Conservation (phyloP, 1,140 invertebrate species). For the Ceratina australensis region DNA sequence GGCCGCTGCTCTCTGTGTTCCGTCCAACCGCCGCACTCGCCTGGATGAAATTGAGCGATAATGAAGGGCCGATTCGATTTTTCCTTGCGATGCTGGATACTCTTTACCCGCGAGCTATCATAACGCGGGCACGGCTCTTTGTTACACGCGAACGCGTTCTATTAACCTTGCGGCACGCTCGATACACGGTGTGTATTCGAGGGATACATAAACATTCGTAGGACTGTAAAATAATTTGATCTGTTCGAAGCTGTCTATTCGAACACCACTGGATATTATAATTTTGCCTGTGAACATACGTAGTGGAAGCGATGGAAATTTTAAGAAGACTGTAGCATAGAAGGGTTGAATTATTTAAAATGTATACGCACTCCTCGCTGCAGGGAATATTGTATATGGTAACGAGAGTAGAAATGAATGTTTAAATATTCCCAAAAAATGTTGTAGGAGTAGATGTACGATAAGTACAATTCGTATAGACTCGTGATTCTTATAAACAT, state of each 20-base stretch:
- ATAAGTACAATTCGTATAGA: too few species aligned
- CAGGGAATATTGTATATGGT: not conserved
- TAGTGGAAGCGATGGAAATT: not conserved
- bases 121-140: not conserved
- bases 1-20: not conserved
- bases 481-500: too few species aligned
- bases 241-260: too few species aligned
- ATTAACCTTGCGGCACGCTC: too few species aligned
- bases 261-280: too few species aligned
- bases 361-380: not conserved
- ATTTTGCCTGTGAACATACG: not conserved
- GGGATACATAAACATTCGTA: too few species aligned
- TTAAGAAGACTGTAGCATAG: not conserved
- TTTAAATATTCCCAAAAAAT: not conserved
- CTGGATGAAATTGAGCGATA: conserved; percentile 50
- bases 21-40: conserved; percentile 3
- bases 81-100: not conserved
- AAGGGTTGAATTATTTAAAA: not conserved
- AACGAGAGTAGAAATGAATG: conserved; percentile 21
- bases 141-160: too few species aligned
- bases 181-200: too few species aligned
- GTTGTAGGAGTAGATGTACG: too few species aligned
- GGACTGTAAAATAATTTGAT: too few species aligned
- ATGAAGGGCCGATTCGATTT: conserved; percentile 47
- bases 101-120: not conserved